These are phyloP conservation scores for Octodonta nipae DNA, from an alignment of 2,888 invertebrate species.

Conservation along the genomic window DNA sequence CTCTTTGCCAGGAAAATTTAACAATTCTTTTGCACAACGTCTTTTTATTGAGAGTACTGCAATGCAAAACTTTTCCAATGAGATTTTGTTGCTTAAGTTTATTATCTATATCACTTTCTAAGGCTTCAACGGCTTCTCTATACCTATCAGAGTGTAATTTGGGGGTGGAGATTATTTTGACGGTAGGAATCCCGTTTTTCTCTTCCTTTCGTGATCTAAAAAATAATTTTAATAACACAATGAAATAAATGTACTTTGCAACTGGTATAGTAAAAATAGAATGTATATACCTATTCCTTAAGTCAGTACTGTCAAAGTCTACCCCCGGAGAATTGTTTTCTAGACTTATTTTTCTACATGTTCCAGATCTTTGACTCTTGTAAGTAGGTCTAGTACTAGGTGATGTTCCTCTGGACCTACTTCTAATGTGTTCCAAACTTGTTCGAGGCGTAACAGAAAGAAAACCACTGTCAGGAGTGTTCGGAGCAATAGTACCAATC, in stretches of 20 bases:
- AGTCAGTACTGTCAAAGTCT: too few relatives aligned
- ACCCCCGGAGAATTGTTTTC: constrained; percentile 25
- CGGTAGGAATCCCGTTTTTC: too few relatives aligned
- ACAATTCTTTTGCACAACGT: constrained; percentile 66
- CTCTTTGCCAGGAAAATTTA: constrained; percentile 87
- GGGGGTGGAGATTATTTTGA: background rate
- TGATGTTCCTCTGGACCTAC: constrained; percentile 30
- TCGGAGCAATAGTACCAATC: constrained; percentile 44
- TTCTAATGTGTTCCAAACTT: constrained; percentile 26
- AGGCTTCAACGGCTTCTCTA: constrained; percentile 38
- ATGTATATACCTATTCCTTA: background rate
- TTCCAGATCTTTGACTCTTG: constrained; percentile 26
- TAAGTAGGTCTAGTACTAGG: constrained; percentile 32
- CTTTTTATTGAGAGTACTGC: constrained; percentile 47
- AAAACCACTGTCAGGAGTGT: constrained; percentile 33
- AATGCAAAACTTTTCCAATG: constrained; percentile 44
- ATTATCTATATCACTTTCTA: constrained; percentile 54
- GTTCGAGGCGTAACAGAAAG: constrained; percentile 28
- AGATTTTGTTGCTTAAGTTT: constrained; percentile 42
- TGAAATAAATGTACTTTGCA: background rate
- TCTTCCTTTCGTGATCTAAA: background rate
- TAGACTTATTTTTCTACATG: constrained; percentile 27
- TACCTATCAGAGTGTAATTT: constrained; percentile 31
- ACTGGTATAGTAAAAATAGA: background rate
- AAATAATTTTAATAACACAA: background rate